Evolutionary conservation across 2,113 vertebrate species (phyloP), one percentile per base, ranked within the genome.

Genomic region (Poeciliopsis prolifica): DNA sequence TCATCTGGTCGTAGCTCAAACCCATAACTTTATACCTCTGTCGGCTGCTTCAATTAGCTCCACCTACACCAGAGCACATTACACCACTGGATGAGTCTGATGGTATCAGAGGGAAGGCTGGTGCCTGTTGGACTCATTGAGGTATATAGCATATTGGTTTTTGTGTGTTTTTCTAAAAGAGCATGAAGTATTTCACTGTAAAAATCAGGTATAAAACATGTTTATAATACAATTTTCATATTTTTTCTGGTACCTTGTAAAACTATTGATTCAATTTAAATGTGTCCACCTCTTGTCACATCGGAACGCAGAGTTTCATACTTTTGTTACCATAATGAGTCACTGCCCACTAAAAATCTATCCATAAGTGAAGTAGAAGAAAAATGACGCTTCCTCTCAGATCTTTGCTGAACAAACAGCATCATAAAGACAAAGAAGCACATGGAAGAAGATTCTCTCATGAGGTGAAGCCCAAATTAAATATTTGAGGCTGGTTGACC

Each of bases 31-130:
- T 72, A 79, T 82, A 86, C 80, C 65, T 68, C 74, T 54, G 69
- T 81, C 78, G 48, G 58, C 80, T 84, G 75, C 83, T 85, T 89
- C 81, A 81, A 86, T 90, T 86, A 86, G 48, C 82, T 77, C 67
- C 79, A 81, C 71, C 61, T 81, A 75, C 72, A 74, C 65, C 61
- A 72, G 76, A 75, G 44, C 17, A 48, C 17, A 48, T 48, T 86
- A 67, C 82, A 75, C 48, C 37, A 5, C 70, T 82, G 79, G 81
- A 63, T 72, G 40, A 61, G 71, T 62, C 22, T 69, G 85, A 90
- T 83, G 65, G 40, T 80, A 83, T 91, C 82, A 33, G 60, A 26
- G 71, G 67, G 44, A 70, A 60, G 75, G 71, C 42, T 58, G 24
- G 40, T 61, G 29, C 60, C 54, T 54, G 5, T 66, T 84, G 61